These are phyloP conservation scores for Lasius platythorax DNA, from an alignment of 2,888 invertebrate species.

Conservation along the genomic window DNA sequence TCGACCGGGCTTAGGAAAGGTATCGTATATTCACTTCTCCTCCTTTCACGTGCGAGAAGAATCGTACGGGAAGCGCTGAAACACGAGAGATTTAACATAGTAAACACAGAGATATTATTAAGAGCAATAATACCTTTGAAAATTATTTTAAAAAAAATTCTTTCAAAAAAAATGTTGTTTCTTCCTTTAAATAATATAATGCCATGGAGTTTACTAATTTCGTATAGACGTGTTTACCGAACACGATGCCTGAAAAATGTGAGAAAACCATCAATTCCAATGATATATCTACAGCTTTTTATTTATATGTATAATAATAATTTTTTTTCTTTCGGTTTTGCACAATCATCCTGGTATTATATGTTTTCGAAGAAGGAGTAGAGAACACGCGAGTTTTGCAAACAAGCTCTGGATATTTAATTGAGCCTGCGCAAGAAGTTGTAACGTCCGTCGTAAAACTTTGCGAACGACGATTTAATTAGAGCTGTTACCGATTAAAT, in stretches of 20 bases:
- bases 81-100: background rate
- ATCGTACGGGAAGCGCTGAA: background rate
- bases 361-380: background rate
- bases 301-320: background rate
- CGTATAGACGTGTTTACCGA: background rate
- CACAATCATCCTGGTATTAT: background rate
- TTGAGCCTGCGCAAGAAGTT: background rate
- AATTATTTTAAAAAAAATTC: background rate
- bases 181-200: background rate
- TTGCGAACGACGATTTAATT: slow-evolving; percentile 16
- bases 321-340: background rate
- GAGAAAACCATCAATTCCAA: background rate
- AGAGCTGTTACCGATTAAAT: slow-evolving; percentile 18
- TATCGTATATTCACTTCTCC: slow-evolving; percentile 23
- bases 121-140: background rate
- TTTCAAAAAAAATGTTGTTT: background rate
- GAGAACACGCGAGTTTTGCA: background rate
- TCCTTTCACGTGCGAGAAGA: background rate
- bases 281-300: background rate
- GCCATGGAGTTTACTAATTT: background rate
- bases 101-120: background rate
- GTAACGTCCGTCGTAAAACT: slow-evolving; percentile 1
- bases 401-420: background rate
- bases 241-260: background rate
- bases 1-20: slow-evolving; percentile 18